phyloP scores from a whole-genome alignment of 2,113 vertebrate genomes.

The Microtus montanus region DNA sequence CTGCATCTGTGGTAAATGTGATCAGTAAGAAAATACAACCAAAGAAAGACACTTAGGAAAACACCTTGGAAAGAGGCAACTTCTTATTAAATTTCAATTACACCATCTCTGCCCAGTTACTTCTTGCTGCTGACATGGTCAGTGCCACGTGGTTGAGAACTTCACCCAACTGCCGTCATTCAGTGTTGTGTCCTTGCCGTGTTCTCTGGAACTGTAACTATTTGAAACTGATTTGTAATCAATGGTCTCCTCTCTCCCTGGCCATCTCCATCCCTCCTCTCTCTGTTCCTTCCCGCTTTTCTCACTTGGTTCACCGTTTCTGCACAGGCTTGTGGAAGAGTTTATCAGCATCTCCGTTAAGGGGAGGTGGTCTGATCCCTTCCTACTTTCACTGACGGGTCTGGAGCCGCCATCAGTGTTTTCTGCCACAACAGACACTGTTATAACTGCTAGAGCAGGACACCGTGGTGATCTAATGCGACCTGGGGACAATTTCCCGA shows the following conservation, averaged over 20 bases:
- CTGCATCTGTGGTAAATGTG: background rate
- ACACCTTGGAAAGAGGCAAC: background rate
- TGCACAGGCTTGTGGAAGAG: background rate
- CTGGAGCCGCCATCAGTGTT: background rate
- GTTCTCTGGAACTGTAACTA: slow-evolving; percentile 1
- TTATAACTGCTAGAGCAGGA: background rate
- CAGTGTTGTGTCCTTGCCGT: background rate
- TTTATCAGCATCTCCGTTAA: background rate
- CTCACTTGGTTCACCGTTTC: background rate
- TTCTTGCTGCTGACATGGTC: slow-evolving; percentile 1
- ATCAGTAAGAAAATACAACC: slow-evolving; percentile 12
- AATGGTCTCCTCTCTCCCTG: background rate
- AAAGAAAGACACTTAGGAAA: background rate
- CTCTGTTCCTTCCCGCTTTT: background rate
- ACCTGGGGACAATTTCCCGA: background rate
- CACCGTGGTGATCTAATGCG: background rate
- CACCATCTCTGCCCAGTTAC: background rate
- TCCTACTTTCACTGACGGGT: background rate
- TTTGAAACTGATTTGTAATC: slow-evolving; percentile 39
- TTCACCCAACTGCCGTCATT: background rate
- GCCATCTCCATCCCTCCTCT: background rate
- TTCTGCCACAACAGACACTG: background rate
- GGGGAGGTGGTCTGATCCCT: background rate
- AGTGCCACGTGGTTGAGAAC: background rate
- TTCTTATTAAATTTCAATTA: slow-evolving; percentile 11